Conservation (phyloP, 2,113 vertebrate genomes). For the Paradisaea rubra region DNA sequence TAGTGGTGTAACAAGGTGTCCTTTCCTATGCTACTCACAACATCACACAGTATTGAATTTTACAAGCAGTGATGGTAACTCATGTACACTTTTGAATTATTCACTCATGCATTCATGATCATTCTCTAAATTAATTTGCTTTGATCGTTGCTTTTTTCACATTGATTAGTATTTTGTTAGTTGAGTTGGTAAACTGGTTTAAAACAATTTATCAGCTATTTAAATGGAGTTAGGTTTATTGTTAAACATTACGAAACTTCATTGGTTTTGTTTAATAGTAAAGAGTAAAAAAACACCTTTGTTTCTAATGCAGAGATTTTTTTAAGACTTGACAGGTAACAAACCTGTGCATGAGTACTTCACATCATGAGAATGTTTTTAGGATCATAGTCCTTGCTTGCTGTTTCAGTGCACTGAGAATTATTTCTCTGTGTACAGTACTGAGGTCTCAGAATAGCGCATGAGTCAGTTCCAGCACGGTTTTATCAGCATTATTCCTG, state of each 20-base stretch:
- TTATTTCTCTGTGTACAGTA: not conserved
- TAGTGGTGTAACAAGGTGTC: not conserved
- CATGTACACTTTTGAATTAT: not conserved
- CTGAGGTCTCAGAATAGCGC: not conserved
- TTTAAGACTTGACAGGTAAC: not conserved
- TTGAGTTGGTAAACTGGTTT: not conserved
- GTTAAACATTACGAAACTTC: not conserved
- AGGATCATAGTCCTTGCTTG: not conserved
- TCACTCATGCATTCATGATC: not conserved
- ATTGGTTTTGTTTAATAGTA: not conserved
- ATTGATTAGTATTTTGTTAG: not conserved
- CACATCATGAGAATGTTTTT: not conserved
- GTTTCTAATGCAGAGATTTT: not conserved
- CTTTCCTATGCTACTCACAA: not conserved
- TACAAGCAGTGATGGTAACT: not conserved
- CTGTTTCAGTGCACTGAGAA: not conserved
- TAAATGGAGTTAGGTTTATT: not conserved
- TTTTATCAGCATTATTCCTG: not conserved
- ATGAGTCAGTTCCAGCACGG: constrained; percentile 10
- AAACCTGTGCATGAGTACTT: not conserved
- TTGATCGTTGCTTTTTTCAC: not conserved
- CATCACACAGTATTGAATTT: not conserved
- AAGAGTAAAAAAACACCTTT: not conserved
- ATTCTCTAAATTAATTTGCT: not conserved
- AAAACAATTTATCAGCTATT: not conserved